Percentiles rank a stretch among this genome's conserved stretches.
These are phyloP conservation scores for Ataeniobius toweri DNA, from an alignment of 2,797 vertebrate genomes.

Conservation along the genomic window DNA sequence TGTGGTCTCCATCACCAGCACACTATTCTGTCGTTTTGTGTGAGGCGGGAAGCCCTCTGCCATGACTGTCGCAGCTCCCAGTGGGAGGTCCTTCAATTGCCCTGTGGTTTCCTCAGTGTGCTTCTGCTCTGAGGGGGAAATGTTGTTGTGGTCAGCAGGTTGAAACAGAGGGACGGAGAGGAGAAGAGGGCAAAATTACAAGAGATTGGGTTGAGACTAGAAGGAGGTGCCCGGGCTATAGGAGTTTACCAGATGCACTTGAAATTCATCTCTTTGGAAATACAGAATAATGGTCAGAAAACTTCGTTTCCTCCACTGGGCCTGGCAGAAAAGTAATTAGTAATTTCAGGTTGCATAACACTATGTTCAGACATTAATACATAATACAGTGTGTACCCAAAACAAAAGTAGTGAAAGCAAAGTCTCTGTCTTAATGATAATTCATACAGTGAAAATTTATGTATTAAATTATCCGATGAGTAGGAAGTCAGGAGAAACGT, in stretches of 20 bases:
- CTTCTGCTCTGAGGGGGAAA: not conserved
- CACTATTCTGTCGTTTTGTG: slow-evolving; percentile 32
- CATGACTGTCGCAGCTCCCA: slow-evolving; percentile 13
- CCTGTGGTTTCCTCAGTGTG: slow-evolving; percentile 7
- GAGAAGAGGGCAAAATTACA: slow-evolving; percentile 9
- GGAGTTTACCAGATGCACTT: not conserved
- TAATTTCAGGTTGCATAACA: not conserved
- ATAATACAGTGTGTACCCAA: not conserved
- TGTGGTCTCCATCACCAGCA: slow-evolving; percentile 20
- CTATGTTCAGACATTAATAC: too few relatives aligned
- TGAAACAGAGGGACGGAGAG: not conserved
- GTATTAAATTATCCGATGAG: not conserved
- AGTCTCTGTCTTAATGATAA: not conserved
- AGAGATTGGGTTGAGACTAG: not conserved
- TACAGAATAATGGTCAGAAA: not conserved
- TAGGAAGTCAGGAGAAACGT: too few relatives aligned
- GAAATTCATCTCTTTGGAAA: not conserved
- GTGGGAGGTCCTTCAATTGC: slow-evolving; percentile 3
- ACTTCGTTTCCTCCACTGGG: not conserved
- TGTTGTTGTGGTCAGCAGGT: not conserved
- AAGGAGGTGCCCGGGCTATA: not conserved
- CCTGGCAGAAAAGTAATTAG: not conserved
- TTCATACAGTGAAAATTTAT: not conserved
- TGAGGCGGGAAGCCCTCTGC: slow-evolving; percentile 2
- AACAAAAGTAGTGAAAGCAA: not conserved